phyloP scores from a whole-genome alignment of 92 coral and sea anemone genomes.

The Metridium senile region DNA sequence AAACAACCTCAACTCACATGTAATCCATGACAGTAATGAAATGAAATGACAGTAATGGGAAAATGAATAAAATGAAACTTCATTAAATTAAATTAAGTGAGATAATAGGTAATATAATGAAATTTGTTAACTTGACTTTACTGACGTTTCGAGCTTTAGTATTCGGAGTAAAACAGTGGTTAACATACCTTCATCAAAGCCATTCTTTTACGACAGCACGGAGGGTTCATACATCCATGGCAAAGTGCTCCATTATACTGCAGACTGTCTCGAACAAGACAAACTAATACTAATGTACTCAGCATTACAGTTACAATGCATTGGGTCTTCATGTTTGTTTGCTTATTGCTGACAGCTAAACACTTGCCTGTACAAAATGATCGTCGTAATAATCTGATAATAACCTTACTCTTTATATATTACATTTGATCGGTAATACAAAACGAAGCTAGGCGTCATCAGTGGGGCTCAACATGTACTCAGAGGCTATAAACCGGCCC shows the following conservation, averaged over 20 bases:
- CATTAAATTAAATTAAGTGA: too few species aligned
- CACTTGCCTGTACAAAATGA: background rate
- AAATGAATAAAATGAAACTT: too few species aligned
- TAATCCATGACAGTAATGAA: too few species aligned
- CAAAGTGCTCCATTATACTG: constrained; percentile 18
- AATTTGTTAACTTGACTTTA: too few species aligned
- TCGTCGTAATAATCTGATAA: background rate
- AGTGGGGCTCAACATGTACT: background rate
- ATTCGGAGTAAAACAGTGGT: too few species aligned
- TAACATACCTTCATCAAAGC: constrained; percentile 6
- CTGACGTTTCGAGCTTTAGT: too few species aligned
- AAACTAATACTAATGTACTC: background rate
- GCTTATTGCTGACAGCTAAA: background rate
- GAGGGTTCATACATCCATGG: constrained; percentile 12
- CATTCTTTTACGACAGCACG: constrained; percentile 3
- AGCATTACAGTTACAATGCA: background rate
- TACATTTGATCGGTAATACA: constrained; percentile 1
- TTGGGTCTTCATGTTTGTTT: background rate
- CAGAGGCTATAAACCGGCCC: background rate
- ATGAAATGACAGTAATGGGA: too few species aligned
- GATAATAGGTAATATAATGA: too few species aligned
- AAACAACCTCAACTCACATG: too few species aligned
- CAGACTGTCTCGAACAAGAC: background rate
- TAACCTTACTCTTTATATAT: background rate
- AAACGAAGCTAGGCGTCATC: background rate